phyloP scores from a whole-genome alignment of 2,888 invertebrate species.

The Tinea pellionella region DNA sequence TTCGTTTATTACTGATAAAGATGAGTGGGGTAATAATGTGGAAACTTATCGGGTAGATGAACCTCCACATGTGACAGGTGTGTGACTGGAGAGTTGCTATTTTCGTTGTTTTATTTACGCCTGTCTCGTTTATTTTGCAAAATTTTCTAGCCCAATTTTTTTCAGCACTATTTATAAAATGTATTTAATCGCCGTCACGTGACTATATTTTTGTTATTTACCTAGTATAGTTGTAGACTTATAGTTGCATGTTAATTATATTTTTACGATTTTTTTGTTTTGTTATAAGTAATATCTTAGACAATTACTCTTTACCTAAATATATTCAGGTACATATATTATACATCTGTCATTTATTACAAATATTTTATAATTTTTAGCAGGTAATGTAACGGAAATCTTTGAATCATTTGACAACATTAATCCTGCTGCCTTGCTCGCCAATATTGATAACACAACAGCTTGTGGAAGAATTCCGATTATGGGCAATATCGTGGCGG shows the following conservation, averaged over 20 bases:
- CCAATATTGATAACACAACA: constrained; percentile 66
- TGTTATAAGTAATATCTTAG: not conserved
- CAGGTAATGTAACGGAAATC: constrained; percentile 49
- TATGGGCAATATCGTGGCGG: constrained; percentile 93
- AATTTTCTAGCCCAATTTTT: not conserved
- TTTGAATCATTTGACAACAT: constrained; percentile 70
- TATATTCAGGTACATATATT: too few relatives aligned
- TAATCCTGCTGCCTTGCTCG: constrained; percentile 70
- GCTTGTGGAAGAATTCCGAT: constrained; percentile 87
- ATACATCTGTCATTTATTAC: too few relatives aligned
- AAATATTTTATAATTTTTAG: constrained; percentile 26
- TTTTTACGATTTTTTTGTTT: not conserved
- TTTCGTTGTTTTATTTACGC: constrained; percentile 34
- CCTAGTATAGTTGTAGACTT: not conserved
- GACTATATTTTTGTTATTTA: not conserved
- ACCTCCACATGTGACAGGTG: constrained; percentile 66
- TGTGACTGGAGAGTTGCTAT: constrained; percentile 59
- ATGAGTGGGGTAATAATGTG: constrained; percentile 60
- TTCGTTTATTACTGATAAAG: constrained; percentile 47
- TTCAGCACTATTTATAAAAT: not conserved
- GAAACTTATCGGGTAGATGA: constrained; percentile 65
- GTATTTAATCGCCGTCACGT: not conserved
- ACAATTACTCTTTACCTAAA: too few relatives aligned
- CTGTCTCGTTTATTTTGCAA: constrained; percentile 18
- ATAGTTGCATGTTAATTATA: not conserved